Conservation (phyloP, 2,113 vertebrate genomes). For the Cygnus buccinator region DNA sequence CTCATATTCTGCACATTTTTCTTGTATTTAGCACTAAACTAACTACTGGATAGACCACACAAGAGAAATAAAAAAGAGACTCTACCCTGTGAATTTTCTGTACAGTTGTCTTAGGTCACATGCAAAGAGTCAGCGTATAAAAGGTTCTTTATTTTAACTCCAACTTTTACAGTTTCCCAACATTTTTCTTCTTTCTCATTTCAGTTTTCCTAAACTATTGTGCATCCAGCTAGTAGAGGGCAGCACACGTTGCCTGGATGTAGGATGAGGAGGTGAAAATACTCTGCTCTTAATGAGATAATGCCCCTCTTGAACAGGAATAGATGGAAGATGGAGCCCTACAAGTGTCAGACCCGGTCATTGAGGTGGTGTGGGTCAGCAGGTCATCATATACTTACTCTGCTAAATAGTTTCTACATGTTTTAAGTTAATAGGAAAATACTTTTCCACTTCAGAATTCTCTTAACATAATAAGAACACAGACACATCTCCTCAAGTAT, state of each 20-base stretch:
- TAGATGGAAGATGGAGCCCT: background rate
- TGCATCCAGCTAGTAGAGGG: background rate
- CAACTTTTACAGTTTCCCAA: background rate
- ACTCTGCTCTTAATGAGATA: background rate
- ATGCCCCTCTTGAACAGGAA: background rate
- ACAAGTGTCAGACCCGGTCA: background rate
- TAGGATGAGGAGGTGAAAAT: background rate
- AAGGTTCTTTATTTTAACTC: background rate
- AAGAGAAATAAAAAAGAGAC: background rate
- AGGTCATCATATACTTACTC: background rate
- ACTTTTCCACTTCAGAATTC: background rate
- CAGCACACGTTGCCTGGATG: background rate
- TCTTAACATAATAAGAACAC: background rate
- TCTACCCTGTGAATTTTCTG: background rate
- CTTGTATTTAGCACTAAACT: background rate
- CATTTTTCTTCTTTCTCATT: background rate
- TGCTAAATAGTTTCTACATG: background rate
- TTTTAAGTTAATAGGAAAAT: background rate
- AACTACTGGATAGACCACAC: background rate
- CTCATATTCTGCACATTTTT: background rate
- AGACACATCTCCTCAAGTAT: accelerated
- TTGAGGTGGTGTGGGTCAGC: accelerated
- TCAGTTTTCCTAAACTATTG: background rate
- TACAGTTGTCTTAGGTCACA: accelerated
- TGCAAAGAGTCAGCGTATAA: background rate